Evolutionary conservation across 2,113 vertebrate species (phyloP).

Genomic region (Craseonycteris thonglongyai): DNA sequence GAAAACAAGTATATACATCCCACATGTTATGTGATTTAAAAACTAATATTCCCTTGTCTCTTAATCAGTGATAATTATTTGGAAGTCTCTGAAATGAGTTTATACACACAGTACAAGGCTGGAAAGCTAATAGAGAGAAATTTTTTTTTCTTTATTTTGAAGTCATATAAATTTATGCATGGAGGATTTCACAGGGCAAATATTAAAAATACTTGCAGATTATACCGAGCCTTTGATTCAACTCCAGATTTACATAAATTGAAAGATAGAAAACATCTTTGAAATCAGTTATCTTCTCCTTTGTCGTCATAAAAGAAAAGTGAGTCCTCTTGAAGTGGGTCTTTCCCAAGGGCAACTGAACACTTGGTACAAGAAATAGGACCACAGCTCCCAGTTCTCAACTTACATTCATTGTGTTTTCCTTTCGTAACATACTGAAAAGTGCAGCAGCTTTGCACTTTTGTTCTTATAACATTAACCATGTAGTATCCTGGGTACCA

Average conservation of each 20-base stretch:
- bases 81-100: not conserved
- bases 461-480: not conserved
- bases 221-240: not conserved
- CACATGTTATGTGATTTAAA: slow-evolving; percentile 27
- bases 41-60: slow-evolving; percentile 9
- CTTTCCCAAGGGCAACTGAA: not conserved
- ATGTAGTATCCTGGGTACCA: not conserved
- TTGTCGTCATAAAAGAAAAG: not conserved
- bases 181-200: not conserved
- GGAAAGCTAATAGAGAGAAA: not conserved
- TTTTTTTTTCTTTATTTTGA: not conserved
- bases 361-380: not conserved
- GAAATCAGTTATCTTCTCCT: not conserved
- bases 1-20: not conserved
- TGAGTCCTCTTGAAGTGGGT: not conserved
- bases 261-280: not conserved
- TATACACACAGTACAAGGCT: not conserved
- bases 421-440: not conserved
- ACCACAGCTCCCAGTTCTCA: not conserved
- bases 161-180: not conserved
- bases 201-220: not conserved
- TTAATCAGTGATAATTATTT: slow-evolving; percentile 28
- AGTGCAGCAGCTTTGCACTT: not conserved
- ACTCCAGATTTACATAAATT: not conserved
- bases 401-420: not conserved